These are phyloP conservation scores for Litoditis marina DNA, from an alignment of 2,888 invertebrate species.

Conservation along the genomic window DNA sequence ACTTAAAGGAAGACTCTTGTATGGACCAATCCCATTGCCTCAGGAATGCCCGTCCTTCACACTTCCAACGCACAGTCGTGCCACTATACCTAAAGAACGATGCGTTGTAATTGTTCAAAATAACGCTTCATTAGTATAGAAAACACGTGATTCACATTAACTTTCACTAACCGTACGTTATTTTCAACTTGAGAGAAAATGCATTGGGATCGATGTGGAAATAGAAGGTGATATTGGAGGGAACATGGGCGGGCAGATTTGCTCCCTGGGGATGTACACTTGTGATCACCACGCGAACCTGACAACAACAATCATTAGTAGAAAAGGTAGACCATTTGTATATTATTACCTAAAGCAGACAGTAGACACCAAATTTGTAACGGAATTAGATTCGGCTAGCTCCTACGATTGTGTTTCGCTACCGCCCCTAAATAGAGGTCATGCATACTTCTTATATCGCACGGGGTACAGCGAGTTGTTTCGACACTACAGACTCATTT, in stretches of 20 bases:
- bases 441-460: too few relatives aligned
- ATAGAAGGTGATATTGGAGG: neutral
- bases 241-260: neutral
- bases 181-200: neutral
- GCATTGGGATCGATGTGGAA: slow-evolving; percentile 4
- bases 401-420: too few relatives aligned
- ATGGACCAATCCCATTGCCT: too few relatives aligned
- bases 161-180: slow-evolving; percentile 3
- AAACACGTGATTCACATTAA: neutral
- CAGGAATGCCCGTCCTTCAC: too few relatives aligned
- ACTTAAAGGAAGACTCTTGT: too few relatives aligned
- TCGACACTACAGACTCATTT: neutral
- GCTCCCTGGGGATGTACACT: neutral
- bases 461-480: neutral
- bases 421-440: too few relatives aligned
- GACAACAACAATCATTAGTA: neutral
- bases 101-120: neutral
- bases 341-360: too few relatives aligned
- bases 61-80: too few relatives aligned
- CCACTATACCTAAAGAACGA: too few relatives aligned
- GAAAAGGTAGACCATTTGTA: too few relatives aligned
- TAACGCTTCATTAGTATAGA: neutral
- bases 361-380: too few relatives aligned
- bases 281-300: neutral
- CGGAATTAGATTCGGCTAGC: too few relatives aligned